Base-by-base conservation (phyloP, 2,888 invertebrate genomes). In the Mycalesis mineus region DNA sequence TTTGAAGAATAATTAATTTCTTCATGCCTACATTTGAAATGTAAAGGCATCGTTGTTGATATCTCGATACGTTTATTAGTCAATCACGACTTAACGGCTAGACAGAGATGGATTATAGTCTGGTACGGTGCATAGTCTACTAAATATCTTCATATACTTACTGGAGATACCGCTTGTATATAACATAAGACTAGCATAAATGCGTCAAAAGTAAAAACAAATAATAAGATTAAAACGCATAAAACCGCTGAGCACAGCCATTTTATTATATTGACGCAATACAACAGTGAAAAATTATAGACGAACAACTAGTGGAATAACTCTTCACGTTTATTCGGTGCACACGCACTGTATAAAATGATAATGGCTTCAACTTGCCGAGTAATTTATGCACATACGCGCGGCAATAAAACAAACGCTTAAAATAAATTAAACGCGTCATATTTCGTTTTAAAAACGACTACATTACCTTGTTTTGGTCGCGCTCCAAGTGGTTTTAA, bases 401-500 rank as follows among this genome's bases (percentile, higher is more conserved):
- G 36, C 15, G 31, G 37, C 42, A 53, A 42, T 58, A 54, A 37
- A 45, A 45, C 40, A 51, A 59, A 59, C 55, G 39, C 37, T 39
- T 42, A 48, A 61, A 61, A 58, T 55, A 58, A 22, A 61, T 61
- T 61, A 55, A 58, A 55, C 45, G 50, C 47, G 33, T 36, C 41
- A 49, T 45, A 50, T 58, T 54, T 54, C 42, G 48, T 57, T 57
- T 51, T 54, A 4, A 47, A 51, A 57, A 57, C 57, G 45, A 54
- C 54, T 57, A 47, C 57, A 61, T 57, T 51, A 57, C 45, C 57
- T 62, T 48, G 61, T 63, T 60, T 69, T 69, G 67, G 69, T 69
- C 65, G 63, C 62, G 65, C 62, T 66, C 67, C 69, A 66, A 68
- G 65, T 52, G 55, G 50, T 66, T 58, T 64, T 22, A 22, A 22